Conservation (phyloP, 2,113 vertebrate genomes). For the Ondatra zibethicus region DNA sequence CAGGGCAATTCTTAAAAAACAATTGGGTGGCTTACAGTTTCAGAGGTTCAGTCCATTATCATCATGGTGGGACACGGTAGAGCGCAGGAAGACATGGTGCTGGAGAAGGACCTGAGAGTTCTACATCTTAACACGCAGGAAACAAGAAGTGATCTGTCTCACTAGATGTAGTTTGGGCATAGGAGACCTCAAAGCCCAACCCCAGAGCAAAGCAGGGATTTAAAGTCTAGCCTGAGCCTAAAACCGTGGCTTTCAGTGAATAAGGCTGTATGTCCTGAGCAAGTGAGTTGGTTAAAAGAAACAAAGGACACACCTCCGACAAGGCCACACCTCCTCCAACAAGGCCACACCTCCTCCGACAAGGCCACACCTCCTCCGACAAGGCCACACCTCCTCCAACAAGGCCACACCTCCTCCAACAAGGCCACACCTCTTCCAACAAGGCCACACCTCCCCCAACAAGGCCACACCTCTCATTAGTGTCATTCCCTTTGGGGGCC, state of each 20-base stretch:
- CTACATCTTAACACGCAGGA: neutral
- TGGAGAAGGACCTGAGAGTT: neutral
- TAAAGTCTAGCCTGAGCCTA: neutral
- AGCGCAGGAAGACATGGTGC: neutral
- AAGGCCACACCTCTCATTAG: neutral
- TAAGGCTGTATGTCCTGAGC: neutral
- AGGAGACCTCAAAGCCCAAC: neutral
- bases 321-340: neutral
- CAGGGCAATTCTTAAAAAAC: neutral
- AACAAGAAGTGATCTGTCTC: neutral
- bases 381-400: neutral
- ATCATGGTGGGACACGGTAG: neutral
- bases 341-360: neutral
- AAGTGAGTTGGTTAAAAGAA: neutral
- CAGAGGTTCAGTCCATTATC: neutral
- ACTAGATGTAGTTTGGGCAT: neutral
- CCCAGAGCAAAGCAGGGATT: neutral
- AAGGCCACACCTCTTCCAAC: neutral
- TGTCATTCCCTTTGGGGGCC: neutral
- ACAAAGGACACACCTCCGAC: neutral
- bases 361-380: neutral
- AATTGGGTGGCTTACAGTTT: neutral
- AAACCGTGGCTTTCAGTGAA: neutral
- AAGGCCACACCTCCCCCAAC: neutral
- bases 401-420: neutral